Evolutionary conservation across 2,888 invertebrate species (phyloP).

Genomic region (Xanthia togata): DNA sequence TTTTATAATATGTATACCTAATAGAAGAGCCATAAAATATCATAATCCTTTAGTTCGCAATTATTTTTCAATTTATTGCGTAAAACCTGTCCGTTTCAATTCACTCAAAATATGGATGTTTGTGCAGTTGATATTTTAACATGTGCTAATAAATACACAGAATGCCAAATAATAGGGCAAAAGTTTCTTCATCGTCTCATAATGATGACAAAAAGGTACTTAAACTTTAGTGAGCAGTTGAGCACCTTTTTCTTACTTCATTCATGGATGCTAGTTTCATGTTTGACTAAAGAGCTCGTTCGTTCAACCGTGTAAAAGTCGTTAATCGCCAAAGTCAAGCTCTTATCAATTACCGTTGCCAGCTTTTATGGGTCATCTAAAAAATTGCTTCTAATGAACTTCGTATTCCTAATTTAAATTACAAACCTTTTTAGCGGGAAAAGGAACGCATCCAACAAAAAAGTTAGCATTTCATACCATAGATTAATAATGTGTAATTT

Average conservation of each 20-base stretch:
- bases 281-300: conserved; percentile 26
- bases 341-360: conserved; percentile 33
- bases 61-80: neutral
- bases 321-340: conserved; percentile 41
- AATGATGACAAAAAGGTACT: conserved; percentile 44
- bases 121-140: conserved; percentile 38
- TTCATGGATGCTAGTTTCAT: conserved; percentile 35
- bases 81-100: conserved; percentile 25
- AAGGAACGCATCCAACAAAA: conserved; percentile 34
- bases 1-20: too few species aligned
- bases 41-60: neutral
- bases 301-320: conserved; percentile 42
- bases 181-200: conserved; percentile 20
- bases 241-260: conserved; percentile 35
- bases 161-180: conserved; percentile 41
- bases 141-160: conserved; percentile 19
- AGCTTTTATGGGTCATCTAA: conserved; percentile 18
- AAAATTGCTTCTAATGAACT: neutral
- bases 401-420: conserved; percentile 41
- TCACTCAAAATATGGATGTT: conserved; percentile 12
- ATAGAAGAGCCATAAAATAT: neutral
- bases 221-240: conserved; percentile 14
- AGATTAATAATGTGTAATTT: conserved; percentile 56
- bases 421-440: conserved; percentile 25
- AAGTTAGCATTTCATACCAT: conserved; percentile 34